These are phyloP conservation scores for Zapornia atra DNA, from an alignment of 2,113 vertebrate genomes.

Conservation along the genomic window DNA sequence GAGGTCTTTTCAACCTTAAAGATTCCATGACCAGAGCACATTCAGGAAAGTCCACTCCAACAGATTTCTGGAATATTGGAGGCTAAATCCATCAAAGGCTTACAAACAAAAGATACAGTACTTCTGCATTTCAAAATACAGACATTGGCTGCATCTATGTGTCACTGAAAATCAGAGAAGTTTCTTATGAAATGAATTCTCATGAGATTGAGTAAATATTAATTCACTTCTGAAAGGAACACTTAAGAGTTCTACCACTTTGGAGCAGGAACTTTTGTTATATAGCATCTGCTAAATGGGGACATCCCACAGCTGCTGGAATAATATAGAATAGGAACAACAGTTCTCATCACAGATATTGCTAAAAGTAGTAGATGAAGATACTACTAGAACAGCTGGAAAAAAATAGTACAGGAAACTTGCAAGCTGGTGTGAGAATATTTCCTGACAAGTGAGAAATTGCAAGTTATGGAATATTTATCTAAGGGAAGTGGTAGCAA, in stretches of 20 bases:
- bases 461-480: constrained; percentile 15
- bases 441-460: constrained; percentile 25
- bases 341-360: neutral
- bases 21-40: neutral
- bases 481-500: neutral
- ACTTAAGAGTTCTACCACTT: neutral
- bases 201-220: neutral
- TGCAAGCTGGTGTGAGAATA: constrained; percentile 12
- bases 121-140: neutral
- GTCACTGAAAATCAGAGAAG: neutral
- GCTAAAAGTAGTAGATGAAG: neutral
- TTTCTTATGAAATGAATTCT: neutral
- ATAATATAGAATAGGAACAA: neutral
- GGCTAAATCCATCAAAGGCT: neutral
- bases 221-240: neutral
- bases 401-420: constrained; percentile 6
- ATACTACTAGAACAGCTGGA: neutral
- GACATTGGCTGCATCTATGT: neutral
- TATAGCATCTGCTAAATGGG: neutral
- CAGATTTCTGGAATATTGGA: neutral
- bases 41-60: neutral
- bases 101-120: neutral
- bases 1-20: too few species aligned
- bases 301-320: neutral
- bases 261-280: neutral